These are phyloP conservation scores for Helicoverpa zea DNA, from an alignment of 1,140 invertebrate species.

Conservation along the genomic window DNA sequence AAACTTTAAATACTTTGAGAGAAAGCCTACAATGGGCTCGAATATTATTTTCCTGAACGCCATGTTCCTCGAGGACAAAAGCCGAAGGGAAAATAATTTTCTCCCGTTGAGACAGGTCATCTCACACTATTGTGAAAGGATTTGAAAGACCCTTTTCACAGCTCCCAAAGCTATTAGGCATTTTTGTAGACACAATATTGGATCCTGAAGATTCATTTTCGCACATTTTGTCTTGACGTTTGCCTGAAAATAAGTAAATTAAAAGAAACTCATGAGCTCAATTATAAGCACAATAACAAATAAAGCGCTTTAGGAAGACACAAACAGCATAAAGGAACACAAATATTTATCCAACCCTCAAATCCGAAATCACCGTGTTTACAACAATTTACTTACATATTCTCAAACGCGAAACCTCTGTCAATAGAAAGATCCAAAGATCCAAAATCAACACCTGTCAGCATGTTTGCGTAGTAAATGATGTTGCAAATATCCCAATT, in stretches of 20 bases:
- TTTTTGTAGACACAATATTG: constrained; percentile 48
- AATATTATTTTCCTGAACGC: constrained; percentile 64
- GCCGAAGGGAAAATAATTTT: constrained; percentile 80
- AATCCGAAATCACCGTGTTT: constrained; percentile 56
- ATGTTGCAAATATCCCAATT: constrained; percentile 71
- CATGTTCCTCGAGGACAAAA: constrained; percentile 73
- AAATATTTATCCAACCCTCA: constrained; percentile 5
- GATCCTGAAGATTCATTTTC: constrained; percentile 5
- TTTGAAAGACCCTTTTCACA: constrained; percentile 81
- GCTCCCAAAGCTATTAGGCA: constrained; percentile 69
- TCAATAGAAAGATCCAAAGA: constrained; percentile 53
- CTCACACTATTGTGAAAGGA: constrained; percentile 82
- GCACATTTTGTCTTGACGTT: neutral
- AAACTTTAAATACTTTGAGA: constrained; percentile 36
- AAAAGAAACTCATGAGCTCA: neutral
- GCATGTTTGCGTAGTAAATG: constrained; percentile 73
- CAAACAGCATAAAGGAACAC: neutral
- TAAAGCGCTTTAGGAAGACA: neutral
- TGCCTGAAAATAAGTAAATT: no score
- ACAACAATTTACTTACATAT: constrained; percentile 65
- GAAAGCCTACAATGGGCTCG: constrained; percentile 50
- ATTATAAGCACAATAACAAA: neutral
- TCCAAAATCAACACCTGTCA: constrained; percentile 66
- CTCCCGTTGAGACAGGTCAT: constrained; percentile 70
- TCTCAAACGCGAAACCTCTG: constrained; percentile 58